Percentiles rank a stretch among this genome's conserved stretches.
Evolutionary conservation across 2,888 invertebrate genomes (phyloP).

Genomic region (Choreutis nemorana): DNA sequence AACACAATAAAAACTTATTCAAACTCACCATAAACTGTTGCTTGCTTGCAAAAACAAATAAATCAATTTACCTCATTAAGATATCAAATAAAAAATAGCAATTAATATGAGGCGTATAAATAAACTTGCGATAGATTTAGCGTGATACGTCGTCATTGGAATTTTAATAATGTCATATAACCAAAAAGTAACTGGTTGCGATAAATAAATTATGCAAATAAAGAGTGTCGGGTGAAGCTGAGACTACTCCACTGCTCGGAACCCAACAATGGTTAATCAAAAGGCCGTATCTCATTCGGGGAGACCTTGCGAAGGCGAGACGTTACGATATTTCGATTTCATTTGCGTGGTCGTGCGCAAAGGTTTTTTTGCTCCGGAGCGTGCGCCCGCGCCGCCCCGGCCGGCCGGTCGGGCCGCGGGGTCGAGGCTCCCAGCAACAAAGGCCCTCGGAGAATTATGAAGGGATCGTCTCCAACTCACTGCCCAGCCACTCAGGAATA

Average conservation of each 20-base stretch:
- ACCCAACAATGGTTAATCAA: conserved; percentile 61
- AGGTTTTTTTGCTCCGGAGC: conserved; percentile 40
- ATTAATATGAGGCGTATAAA: not conserved
- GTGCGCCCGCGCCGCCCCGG: conserved; percentile 22
- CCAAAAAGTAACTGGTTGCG: not conserved
- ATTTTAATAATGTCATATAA: no score
- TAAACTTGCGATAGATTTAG: no score
- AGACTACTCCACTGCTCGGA: conserved; percentile 30
- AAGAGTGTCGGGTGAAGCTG: conserved; percentile 9
- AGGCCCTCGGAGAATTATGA: conserved; percentile 57
- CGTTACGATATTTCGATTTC: conserved; percentile 62
- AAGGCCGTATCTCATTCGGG: conserved; percentile 55
- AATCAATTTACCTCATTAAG: not conserved
- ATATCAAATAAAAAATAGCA: not conserved
- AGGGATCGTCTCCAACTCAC: no score
- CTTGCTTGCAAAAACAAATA: not conserved
- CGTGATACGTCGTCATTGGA: no score
- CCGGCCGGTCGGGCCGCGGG: conserved; percentile 46
- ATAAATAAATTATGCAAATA: conserved; percentile 13
- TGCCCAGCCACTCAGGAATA: conserved; percentile 37
- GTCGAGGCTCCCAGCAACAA: no score
- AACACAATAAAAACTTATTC: no score
- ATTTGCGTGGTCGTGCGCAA: conserved; percentile 58
- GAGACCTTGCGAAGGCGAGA: conserved; percentile 37
- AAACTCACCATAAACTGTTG: not conserved